These are phyloP conservation scores for Hemicordylus capensis DNA, from an alignment of 2,113 vertebrate genomes.

Conservation along the genomic window DNA sequence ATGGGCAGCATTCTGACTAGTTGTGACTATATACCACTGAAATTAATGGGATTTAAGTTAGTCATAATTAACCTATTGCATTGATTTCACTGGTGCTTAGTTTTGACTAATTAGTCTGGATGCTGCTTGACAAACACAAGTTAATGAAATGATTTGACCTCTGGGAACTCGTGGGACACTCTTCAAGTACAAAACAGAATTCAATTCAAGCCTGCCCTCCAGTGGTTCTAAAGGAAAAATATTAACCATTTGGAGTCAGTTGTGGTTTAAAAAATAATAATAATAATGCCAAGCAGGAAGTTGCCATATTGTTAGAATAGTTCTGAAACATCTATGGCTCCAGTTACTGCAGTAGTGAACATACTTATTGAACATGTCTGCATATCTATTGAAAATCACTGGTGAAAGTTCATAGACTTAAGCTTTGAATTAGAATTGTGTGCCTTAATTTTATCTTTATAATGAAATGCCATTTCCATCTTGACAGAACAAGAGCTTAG, in stretches of 20 bases:
- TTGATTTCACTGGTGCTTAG: no score
- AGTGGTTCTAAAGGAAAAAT: constrained; percentile 37
- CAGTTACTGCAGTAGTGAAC: not conserved
- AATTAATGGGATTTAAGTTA: no score
- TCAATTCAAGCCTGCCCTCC: constrained; percentile 65
- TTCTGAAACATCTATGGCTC: not conserved
- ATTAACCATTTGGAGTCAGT: not conserved
- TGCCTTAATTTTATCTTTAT: not conserved
- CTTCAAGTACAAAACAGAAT: constrained; percentile 36
- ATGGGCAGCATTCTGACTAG: no score
- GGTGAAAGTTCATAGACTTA: not conserved
- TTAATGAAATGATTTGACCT: constrained; percentile 1
- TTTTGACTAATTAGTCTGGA: no score
- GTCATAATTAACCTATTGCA: no score
- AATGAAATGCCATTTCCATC: not conserved
- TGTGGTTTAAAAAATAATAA: not conserved
- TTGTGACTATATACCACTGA: no score
- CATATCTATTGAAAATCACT: not conserved
- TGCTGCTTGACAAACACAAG: no score
- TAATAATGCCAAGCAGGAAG: no score
- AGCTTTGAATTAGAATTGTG: not conserved
- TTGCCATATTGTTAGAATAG: not conserved
- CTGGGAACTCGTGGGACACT: constrained; percentile 7
- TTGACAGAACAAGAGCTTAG: not conserved
- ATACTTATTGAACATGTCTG: not conserved